These are phyloP conservation scores for Oxyteleia sp. DNA, from an alignment of 2,888 invertebrate genomes.

Conservation along the genomic window DNA sequence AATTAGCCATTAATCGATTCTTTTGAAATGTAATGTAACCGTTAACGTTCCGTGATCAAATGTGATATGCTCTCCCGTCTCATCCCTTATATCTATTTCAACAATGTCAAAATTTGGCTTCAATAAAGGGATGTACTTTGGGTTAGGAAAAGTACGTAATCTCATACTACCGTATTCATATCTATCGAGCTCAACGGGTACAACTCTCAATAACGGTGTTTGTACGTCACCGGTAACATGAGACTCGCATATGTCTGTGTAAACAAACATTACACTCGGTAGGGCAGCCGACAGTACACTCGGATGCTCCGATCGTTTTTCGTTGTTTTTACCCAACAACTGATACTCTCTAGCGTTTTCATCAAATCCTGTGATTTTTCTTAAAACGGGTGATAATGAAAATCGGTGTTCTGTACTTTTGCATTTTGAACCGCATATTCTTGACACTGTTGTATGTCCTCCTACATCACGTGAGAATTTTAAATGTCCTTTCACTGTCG, in stretches of 20 bases:
- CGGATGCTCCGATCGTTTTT: neutral
- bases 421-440: neutral
- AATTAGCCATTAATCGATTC: neutral
- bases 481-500: neutral
- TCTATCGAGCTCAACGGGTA: slow-evolving; percentile 7
- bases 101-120: slow-evolving; percentile 30
- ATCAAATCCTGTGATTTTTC: neutral
- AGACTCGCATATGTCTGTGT: slow-evolving; percentile 11
- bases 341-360: neutral
- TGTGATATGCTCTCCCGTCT: slow-evolving; percentile 38
- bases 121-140: slow-evolving; percentile 39
- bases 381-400: neutral
- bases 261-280: slow-evolving; percentile 11
- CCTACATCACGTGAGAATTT: neutral
- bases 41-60: slow-evolving; percentile 43
- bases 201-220: slow-evolving; percentile 33
- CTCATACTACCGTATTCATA: slow-evolving; percentile 24
- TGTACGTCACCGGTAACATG: slow-evolving; percentile 24
- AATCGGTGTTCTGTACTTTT: neutral
- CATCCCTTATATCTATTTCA: slow-evolving; percentile 50
- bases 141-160: slow-evolving; percentile 25
- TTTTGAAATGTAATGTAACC: neutral
- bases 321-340: neutral
- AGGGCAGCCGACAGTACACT: neutral
- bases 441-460: neutral